These are phyloP conservation scores for Luperina testacea DNA, from an alignment of 2,888 invertebrate species.

Conservation along the genomic window DNA sequence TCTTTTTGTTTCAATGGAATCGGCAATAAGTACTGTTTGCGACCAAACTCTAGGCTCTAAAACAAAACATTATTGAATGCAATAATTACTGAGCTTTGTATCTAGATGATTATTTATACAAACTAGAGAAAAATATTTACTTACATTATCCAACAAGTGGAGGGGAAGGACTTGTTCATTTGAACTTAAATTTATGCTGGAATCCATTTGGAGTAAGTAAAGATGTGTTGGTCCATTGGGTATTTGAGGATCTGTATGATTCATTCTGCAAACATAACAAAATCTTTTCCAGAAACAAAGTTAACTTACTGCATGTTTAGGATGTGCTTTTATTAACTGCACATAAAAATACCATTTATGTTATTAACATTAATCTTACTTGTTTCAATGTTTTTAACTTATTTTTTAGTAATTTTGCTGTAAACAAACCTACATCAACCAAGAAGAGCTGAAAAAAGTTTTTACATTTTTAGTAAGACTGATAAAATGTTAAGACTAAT, in stretches of 20 bases:
- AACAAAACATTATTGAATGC: slow-evolving; percentile 11
- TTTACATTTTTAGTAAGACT: not conserved
- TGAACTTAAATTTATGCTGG: slow-evolving; percentile 47
- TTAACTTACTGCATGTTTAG: not conserved
- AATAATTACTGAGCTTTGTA: not conserved
- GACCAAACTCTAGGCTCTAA: slow-evolving; percentile 48
- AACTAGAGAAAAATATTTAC: slow-evolving; percentile 48
- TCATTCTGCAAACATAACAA: slow-evolving; percentile 47
- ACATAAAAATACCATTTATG: not conserved
- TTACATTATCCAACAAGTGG: slow-evolving; percentile 76
- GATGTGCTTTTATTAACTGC: not conserved
- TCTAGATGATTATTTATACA: not conserved
- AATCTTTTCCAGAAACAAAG: not conserved
- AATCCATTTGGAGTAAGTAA: slow-evolving; percentile 66
- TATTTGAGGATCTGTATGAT: slow-evolving; percentile 21
- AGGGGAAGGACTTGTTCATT: slow-evolving; percentile 74
- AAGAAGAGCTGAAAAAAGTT: not conserved
- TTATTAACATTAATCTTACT: slow-evolving; percentile 10
- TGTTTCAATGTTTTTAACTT: not conserved
- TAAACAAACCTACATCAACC: not conserved
- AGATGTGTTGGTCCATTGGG: slow-evolving; percentile 51
- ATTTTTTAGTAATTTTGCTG: not conserved
- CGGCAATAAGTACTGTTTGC: slow-evolving; percentile 51
- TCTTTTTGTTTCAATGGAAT: slow-evolving; percentile 49
- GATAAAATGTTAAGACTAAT: not conserved